Evolutionary conservation across 1,140 invertebrate species (phyloP).

Genomic region (Tachypleus tridentatus): DNA sequence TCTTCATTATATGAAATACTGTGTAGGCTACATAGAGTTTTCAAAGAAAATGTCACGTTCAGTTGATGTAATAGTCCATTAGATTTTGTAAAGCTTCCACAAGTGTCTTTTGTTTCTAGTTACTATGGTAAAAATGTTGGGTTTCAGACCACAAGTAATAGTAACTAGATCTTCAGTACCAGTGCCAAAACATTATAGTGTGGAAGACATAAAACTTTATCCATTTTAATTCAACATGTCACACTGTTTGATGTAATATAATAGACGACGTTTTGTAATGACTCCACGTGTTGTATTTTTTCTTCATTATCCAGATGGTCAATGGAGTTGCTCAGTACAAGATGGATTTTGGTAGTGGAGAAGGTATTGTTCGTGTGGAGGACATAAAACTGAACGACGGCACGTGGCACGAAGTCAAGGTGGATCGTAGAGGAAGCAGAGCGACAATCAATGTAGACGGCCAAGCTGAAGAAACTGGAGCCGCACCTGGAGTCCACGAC

Average conservation of each 20-base stretch:
- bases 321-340: slow-evolving; percentile 74
- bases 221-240: not conserved
- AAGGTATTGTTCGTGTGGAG: slow-evolving; percentile 64
- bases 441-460: slow-evolving; percentile 67
- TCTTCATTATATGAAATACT: too few species aligned
- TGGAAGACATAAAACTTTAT: too few species aligned
- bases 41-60: too few species aligned
- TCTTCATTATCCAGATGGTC: slow-evolving; percentile 40
- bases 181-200: too few species aligned
- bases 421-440: slow-evolving; percentile 64
- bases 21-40: too few species aligned
- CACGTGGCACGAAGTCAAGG: slow-evolving; percentile 71
- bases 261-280: slow-evolving; percentile 1
- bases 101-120: too few species aligned
- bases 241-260: slow-evolving; percentile 3
- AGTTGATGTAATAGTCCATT: too few species aligned
- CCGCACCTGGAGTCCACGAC: slow-evolving; percentile 65
- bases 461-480: slow-evolving; percentile 58
- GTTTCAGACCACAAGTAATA: too few species aligned
- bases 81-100: too few species aligned
- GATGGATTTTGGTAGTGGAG: slow-evolving; percentile 83
- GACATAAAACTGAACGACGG: slow-evolving; percentile 68
- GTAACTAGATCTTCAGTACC: too few species aligned
- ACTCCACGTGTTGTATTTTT: not conserved
- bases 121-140: too few species aligned